These are phyloP conservation scores for Drosophila bipectinata DNA, from an alignment of 1,140 invertebrate species.

Conservation along the genomic window DNA sequence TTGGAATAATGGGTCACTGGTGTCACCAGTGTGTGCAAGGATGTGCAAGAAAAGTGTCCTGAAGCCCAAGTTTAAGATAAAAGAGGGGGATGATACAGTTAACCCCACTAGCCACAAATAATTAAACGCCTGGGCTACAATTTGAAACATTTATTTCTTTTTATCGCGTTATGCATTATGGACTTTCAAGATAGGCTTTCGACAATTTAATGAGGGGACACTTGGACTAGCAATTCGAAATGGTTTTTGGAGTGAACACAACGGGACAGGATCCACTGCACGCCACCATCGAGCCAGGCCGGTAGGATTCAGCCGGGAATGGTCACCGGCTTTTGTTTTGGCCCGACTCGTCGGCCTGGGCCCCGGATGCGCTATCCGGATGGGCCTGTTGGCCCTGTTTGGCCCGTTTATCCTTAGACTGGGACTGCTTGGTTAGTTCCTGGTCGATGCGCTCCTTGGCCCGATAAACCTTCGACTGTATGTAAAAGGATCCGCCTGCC, in stretches of 20 bases:
- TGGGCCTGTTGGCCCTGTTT: background rate
- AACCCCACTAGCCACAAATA: background rate
- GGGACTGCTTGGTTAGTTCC: slow-evolving; percentile 85
- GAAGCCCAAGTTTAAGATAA: background rate
- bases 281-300: background rate
- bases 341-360: background rate
- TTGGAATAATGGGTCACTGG: background rate
- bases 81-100: background rate
- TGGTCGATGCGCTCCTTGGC: slow-evolving; percentile 95
- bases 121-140: background rate
- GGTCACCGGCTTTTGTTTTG: background rate
- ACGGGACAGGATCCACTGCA: background rate
- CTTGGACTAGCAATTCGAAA: background rate
- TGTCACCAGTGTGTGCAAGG: background rate
- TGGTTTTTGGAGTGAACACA: background rate
- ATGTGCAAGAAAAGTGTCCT: background rate
- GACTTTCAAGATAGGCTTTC: background rate
- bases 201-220: background rate
- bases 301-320: background rate
- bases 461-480: slow-evolving; percentile 97
- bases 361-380: background rate
- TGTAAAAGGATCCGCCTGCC: slow-evolving; percentile 97
- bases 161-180: background rate
- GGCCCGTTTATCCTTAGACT: no score
- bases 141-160: background rate